Percentiles rank a stretch among this genome's conserved stretches.
Evolutionary conservation across 2,113 vertebrate species (phyloP).

Genomic region (Alligator mississippiensis): DNA sequence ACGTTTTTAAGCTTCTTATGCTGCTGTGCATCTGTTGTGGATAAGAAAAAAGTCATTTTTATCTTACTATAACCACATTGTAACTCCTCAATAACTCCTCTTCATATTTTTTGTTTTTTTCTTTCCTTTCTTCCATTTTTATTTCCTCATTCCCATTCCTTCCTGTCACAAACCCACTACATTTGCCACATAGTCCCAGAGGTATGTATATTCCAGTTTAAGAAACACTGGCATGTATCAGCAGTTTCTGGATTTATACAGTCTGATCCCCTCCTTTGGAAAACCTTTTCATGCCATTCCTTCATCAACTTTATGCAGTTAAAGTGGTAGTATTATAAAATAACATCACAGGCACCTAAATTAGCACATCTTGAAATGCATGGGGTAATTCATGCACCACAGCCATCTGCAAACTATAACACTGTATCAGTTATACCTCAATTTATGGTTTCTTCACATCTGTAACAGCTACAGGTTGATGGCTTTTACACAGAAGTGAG

Average conservation of each 20-base stretch:
- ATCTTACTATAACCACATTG: too few species aligned
- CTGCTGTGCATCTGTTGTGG: background rate
- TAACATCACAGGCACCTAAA: background rate
- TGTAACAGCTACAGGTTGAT: background rate
- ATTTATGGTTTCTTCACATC: background rate
- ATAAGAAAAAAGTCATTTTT: too few species aligned
- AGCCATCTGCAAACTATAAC: background rate
- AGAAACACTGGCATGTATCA: background rate
- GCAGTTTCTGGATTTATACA: background rate
- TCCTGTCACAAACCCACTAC: too few species aligned
- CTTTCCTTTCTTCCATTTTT: background rate
- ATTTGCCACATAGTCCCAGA: too few species aligned
- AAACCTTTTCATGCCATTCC: background rate
- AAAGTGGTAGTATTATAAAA: background rate
- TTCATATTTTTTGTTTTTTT: background rate
- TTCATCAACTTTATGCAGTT: background rate
- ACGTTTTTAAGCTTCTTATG: too few species aligned
- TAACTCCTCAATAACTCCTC: too few species aligned
- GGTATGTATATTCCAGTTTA: too few species aligned
- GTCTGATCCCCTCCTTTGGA: background rate
- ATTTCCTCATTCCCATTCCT: background rate
- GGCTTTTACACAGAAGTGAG: background rate
- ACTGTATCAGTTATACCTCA: fast-evolving
- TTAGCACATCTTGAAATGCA: background rate
- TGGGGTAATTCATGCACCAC: background rate